Percentiles rank a stretch among this genome's conserved stretches.
These are phyloP conservation scores for Doryteuthis pealeii DNA, from an alignment of 1,140 invertebrate genomes.

Conservation along the genomic window DNA sequence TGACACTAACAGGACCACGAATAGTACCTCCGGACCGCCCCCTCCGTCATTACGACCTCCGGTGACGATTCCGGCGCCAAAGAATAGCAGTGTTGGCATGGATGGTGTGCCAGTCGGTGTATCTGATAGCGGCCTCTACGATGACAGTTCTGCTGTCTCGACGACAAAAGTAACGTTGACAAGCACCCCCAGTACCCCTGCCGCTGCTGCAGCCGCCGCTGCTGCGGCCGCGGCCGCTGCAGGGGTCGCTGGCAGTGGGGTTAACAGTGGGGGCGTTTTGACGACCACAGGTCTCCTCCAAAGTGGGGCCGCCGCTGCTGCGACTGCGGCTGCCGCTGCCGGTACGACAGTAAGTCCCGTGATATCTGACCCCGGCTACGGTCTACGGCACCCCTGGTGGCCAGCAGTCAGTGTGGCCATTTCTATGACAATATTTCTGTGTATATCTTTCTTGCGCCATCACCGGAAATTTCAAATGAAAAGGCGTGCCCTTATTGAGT, in stretches of 20 bases:
- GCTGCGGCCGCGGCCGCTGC: not conserved
- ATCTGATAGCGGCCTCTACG: too few relatives aligned
- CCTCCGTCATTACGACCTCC: too few relatives aligned
- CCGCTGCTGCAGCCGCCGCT: not conserved
- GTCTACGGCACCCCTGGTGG: slow-evolving; percentile 8
- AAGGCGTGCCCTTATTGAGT: slow-evolving; percentile 6
- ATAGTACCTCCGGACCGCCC: too few relatives aligned
- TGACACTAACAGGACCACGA: too few relatives aligned
- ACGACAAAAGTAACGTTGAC: not conserved
- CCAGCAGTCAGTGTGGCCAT: not conserved
- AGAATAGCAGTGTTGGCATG: too few relatives aligned
- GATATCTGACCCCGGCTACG: not conserved
- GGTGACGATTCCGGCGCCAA: too few relatives aligned
- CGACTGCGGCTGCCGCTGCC: not conserved
- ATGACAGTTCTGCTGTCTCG: not conserved
- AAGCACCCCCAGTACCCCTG: not conserved
- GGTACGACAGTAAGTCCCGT: not conserved
- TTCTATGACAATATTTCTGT: slow-evolving; percentile 7
- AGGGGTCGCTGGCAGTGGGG: not conserved
- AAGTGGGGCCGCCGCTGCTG: not conserved
- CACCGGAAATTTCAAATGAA: slow-evolving; percentile 7
- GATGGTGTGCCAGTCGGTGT: too few relatives aligned
- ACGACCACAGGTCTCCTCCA: not conserved
- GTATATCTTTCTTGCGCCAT: slow-evolving; percentile 1
- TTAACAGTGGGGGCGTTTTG: not conserved